Conservation (phyloP, 2,113 vertebrate species). For the Sitta europaea region DNA sequence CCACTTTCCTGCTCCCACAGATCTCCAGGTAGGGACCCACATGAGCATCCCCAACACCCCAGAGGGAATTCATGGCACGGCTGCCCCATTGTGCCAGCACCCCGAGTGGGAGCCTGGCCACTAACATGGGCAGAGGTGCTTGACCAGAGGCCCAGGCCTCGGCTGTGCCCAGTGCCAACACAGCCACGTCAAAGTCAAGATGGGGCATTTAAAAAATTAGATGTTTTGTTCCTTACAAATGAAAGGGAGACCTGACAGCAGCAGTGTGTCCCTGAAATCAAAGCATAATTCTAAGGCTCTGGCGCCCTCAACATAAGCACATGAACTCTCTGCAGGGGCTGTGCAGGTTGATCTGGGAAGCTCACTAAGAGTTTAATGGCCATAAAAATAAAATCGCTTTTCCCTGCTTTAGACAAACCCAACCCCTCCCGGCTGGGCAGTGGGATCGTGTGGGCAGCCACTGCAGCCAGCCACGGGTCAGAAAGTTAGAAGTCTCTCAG, state of each 20-base stretch:
- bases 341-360: constrained; percentile 52
- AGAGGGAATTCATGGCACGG: not conserved
- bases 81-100: not conserved
- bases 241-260: not conserved
- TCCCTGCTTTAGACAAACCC: constrained; percentile 46
- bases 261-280: constrained; percentile 20
- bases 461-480: not conserved
- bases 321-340: constrained; percentile 28
- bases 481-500: constrained; percentile 49
- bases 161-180: not conserved
- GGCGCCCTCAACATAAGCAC: not conserved
- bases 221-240: constrained; percentile 1
- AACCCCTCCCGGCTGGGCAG: not conserved
- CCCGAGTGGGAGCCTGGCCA: fast-evolving
- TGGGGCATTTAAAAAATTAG: not conserved
- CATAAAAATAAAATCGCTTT: constrained; percentile 58
- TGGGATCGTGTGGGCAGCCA: not conserved
- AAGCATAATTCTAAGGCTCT: constrained; percentile 1
- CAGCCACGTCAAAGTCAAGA: not conserved
- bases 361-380: constrained; percentile 56
- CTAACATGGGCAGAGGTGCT: not conserved
- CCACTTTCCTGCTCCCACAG: constrained; percentile 33
- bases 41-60: not conserved
- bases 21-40: constrained; percentile 16
- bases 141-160: not conserved